These are phyloP conservation scores for Anodontia alba DNA, from an alignment of 2,888 invertebrate species.

Conservation along the genomic window DNA sequence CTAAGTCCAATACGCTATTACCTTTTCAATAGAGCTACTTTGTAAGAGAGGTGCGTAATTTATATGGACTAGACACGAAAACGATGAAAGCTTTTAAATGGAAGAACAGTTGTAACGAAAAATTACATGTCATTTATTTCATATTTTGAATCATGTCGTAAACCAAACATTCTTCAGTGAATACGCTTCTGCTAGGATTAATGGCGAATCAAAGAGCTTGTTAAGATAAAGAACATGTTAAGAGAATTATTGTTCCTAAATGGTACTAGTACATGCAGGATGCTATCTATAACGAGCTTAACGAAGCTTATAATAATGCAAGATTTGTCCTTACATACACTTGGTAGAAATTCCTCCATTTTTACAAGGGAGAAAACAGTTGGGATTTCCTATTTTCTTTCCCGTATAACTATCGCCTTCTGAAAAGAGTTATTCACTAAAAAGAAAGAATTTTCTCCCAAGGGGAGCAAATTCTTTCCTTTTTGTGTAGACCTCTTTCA, in stretches of 20 bases:
- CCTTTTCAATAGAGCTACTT: slow-evolving; percentile 13
- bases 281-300: neutral
- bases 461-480: no score
- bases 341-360: no score
- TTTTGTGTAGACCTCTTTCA: no score
- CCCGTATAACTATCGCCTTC: no score
- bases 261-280: neutral
- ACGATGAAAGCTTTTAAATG: slow-evolving; percentile 51
- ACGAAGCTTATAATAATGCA: neutral
- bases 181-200: neutral
- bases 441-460: no score
- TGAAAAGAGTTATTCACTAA: no score
- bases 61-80: slow-evolving; percentile 46
- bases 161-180: slow-evolving; percentile 20
- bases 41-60: slow-evolving; percentile 33
- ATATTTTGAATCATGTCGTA: slow-evolving; percentile 33
- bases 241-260: neutral
- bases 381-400: no score
- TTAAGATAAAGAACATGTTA: slow-evolving; percentile 3
- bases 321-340: no score
- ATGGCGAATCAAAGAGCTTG: neutral
- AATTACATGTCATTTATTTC: slow-evolving; percentile 54
- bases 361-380: no score
- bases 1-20: neutral
- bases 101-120: slow-evolving; percentile 40